Evolutionary conservation across 2,113 vertebrate genomes (phyloP).

Genomic region (Glareola pratincola): DNA sequence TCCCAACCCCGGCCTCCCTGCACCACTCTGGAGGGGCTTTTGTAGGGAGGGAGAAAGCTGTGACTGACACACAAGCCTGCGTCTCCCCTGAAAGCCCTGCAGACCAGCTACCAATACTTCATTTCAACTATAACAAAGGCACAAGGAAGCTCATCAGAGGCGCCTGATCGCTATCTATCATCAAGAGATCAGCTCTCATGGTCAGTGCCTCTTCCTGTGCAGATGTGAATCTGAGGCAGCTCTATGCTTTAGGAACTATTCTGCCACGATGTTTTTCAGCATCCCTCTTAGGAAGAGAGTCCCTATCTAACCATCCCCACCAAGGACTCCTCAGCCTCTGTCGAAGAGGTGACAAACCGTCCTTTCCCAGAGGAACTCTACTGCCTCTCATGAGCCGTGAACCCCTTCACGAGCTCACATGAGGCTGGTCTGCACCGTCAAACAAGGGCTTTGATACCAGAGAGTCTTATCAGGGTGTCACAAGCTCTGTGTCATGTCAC

Average conservation of each 20-base stretch:
- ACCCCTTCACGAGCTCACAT: fast-evolving
- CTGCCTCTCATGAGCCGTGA: not conserved
- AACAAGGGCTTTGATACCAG: not conserved
- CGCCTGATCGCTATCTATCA: not conserved
- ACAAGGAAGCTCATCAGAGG: not conserved
- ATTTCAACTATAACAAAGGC: not conserved
- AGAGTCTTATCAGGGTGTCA: not conserved
- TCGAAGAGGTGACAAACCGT: fast-evolving
- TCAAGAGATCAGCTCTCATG: not conserved
- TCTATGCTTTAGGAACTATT: not conserved
- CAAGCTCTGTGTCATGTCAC: not conserved
- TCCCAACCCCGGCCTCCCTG: not conserved
- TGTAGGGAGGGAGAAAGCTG: not conserved
- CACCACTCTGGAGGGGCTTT: not conserved
- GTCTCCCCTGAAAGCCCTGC: not conserved
- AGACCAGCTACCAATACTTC: not conserved
- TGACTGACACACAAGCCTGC: not conserved
- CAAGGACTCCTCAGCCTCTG: not conserved
- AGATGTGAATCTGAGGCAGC: not conserved
- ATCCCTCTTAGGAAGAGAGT: not conserved
- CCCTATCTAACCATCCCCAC: not conserved
- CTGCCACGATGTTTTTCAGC: not conserved
- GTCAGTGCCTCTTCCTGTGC: not conserved
- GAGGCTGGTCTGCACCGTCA: not conserved
- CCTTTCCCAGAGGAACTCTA: not conserved